Percentiles rank a stretch among this genome's conserved stretches.
phyloP scores from a whole-genome alignment of 1,140 invertebrate genomes.

The Metopolophium dirhodum region DNA sequence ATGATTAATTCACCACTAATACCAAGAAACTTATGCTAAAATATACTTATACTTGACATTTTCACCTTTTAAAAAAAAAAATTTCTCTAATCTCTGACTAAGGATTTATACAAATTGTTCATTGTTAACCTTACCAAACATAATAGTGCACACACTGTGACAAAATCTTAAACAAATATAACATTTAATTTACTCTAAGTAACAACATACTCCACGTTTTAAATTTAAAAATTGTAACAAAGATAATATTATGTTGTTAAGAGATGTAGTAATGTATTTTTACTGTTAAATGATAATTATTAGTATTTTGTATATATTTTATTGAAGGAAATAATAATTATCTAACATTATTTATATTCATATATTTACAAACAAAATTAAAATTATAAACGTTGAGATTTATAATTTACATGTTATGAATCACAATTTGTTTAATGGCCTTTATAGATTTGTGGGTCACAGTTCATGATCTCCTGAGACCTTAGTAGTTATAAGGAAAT shows the following conservation, averaged over 20 bases:
- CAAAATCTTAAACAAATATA: background rate
- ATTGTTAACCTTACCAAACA: background rate
- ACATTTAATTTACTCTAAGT: background rate
- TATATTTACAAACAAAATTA: background rate
- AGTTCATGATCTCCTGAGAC: background rate
- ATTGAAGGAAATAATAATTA: background rate
- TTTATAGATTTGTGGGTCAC: background rate
- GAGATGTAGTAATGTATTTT: background rate
- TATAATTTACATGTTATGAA: background rate
- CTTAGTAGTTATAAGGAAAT: background rate
- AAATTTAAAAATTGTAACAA: background rate
- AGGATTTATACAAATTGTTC: background rate
- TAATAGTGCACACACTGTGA: background rate
- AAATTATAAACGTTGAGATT: background rate
- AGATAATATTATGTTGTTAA: background rate
- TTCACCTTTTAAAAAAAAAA: background rate
- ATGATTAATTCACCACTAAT: background rate
- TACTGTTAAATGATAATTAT: background rate
- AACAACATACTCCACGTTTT: background rate
- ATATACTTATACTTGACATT: background rate
- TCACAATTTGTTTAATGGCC: background rate
- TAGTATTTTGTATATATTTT: background rate
- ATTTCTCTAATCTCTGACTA: background rate
- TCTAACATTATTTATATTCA: background rate
- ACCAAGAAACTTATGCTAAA: slow-evolving; percentile 7